These are phyloP conservation scores for Dilophus febrilis DNA, from an alignment of 2,888 invertebrate genomes.

Conservation along the genomic window DNA sequence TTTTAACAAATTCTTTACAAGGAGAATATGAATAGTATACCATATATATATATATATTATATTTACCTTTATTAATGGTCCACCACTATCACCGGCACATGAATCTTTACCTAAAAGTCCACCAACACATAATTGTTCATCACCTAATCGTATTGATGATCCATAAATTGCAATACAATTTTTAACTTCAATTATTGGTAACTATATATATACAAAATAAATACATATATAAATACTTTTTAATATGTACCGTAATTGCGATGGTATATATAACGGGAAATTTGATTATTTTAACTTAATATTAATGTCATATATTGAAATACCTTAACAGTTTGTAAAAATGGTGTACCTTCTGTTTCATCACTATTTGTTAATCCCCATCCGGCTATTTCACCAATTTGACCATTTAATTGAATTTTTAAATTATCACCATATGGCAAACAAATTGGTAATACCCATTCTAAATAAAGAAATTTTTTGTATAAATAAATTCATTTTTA, in stretches of 20 bases:
- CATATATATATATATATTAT: too few species aligned
- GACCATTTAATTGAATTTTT: constrained; percentile 23
- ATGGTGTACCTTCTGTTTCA: constrained; percentile 28
- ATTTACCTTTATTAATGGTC: too few species aligned
- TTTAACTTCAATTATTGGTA: constrained; percentile 5
- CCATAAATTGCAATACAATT: constrained; percentile 15
- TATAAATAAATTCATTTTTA: too few species aligned
- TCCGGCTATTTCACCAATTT: constrained; percentile 36
- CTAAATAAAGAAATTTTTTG: too few species aligned
- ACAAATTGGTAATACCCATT: constrained; percentile 41
- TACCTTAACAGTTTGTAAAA: constrained; percentile 28
- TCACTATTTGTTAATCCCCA: constrained; percentile 35
- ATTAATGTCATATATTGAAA: too few species aligned
- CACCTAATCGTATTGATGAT: constrained; percentile 22
- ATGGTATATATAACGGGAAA: too few species aligned
- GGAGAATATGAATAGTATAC: too few species aligned
- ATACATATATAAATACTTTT: background rate
- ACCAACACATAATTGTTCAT: constrained; percentile 37
- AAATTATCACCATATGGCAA: constrained; percentile 31
- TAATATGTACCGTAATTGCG: too few species aligned
- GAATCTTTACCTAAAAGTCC: constrained; percentile 38
- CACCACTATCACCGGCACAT: constrained; percentile 41
- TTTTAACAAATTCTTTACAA: constrained; percentile 20
- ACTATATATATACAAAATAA: background rate
- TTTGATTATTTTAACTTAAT: too few species aligned